These are phyloP conservation scores for Periplaneta americana DNA, from an alignment of 1,140 invertebrate genomes.

Conservation along the genomic window DNA sequence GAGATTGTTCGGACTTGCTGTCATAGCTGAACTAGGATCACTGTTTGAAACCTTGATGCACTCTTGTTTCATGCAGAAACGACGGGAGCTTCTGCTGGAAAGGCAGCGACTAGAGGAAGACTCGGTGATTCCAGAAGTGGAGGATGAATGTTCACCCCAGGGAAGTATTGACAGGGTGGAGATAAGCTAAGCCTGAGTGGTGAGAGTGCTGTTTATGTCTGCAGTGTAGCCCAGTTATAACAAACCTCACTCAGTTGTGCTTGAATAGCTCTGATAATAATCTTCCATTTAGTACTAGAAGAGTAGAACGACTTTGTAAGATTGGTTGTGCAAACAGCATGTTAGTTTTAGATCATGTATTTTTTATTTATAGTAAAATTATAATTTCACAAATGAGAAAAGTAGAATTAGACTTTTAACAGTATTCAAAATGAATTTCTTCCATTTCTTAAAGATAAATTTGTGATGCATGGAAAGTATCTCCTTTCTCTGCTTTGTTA, in stretches of 20 bases:
- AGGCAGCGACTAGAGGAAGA: constrained; percentile 50
- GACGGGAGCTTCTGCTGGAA: constrained; percentile 45
- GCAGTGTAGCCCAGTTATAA: not conserved
- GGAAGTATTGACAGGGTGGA: constrained; percentile 4
- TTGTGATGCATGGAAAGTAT: not conserved
- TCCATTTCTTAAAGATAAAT: not conserved
- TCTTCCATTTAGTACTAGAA: not conserved
- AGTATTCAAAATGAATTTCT: not conserved
- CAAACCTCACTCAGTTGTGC: not conserved
- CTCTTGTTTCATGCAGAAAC: too few relatives aligned
- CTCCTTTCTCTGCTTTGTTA: not conserved
- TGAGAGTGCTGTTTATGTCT: not conserved
- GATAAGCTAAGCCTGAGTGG: not conserved
- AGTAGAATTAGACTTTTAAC: not conserved
- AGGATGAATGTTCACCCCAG: constrained; percentile 30
- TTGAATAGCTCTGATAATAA: not conserved
- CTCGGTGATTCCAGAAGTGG: constrained; percentile 52
- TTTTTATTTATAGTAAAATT: not conserved
- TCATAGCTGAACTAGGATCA: too few relatives aligned
- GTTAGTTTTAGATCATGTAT: not conserved
- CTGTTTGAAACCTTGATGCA: too few relatives aligned
- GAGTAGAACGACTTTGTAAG: not conserved
- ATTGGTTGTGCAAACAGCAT: not conserved
- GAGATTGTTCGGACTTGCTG: too few relatives aligned
- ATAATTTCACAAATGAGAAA: not conserved